These are phyloP conservation scores for Mobula birostris DNA, from an alignment of 2,113 vertebrate genomes.

Conservation along the genomic window DNA sequence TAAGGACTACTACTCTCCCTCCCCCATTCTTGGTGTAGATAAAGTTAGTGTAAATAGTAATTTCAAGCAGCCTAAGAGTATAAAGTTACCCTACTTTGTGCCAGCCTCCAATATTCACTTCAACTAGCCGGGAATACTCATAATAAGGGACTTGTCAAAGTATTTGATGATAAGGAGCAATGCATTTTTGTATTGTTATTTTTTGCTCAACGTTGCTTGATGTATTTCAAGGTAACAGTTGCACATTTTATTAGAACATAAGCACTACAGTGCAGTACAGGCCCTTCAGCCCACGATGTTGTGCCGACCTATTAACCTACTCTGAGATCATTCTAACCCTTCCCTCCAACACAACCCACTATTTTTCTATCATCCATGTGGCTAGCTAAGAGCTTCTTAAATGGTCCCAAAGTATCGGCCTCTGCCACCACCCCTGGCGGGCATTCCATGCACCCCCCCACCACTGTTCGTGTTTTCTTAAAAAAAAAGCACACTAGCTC, in stretches of 20 bases:
- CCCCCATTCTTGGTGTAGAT: neutral
- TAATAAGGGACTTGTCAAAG: neutral
- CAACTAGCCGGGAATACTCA: neutral
- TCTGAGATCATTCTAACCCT: too few species aligned
- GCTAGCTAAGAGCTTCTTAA: too few species aligned
- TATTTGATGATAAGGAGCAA: neutral
- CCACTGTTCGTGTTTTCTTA: too few species aligned
- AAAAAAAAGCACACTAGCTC: too few species aligned
- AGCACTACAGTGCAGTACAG: too few species aligned
- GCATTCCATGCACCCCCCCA: too few species aligned
- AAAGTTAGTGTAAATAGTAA: constrained; percentile 23
- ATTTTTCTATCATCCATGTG: too few species aligned
- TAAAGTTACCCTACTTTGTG: neutral
- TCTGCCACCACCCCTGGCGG: too few species aligned
- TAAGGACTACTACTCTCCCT: neutral
- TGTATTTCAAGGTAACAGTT: constrained; percentile 19
- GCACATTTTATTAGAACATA: neutral
- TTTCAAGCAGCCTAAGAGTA: neutral
- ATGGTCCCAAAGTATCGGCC: too few species aligned
- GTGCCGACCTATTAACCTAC: too few species aligned
- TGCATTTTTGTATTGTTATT: neutral
- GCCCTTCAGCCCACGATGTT: too few species aligned
- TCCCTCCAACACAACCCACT: too few species aligned
- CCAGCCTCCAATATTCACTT: neutral
- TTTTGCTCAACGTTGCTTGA: neutral